Evolutionary conservation across 2,797 vertebrate genomes (phyloP).

Genomic region (Spondyliosoma cantharus): DNA sequence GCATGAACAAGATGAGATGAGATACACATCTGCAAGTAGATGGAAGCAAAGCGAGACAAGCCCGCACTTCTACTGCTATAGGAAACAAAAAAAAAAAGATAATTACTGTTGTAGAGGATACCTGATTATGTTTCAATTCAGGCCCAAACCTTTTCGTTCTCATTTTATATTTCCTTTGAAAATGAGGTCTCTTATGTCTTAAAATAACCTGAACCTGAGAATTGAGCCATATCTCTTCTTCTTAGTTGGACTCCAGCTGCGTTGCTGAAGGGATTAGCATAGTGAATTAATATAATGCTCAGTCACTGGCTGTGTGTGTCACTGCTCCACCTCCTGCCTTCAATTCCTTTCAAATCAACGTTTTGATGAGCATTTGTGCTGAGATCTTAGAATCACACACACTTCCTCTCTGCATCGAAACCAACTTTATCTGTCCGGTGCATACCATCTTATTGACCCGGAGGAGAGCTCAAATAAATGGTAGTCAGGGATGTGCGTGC

Average conservation of each 20-base stretch:
- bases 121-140: constrained; percentile 69
- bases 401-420: constrained; percentile 5
- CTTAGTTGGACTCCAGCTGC: constrained; percentile 65
- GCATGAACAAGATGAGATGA: constrained; percentile 35
- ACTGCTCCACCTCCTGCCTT: constrained; percentile 42
- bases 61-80: constrained; percentile 41
- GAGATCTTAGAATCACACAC: constrained; percentile 18
- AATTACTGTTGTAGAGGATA: constrained; percentile 64
- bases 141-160: constrained; percentile 48
- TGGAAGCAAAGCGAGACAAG: constrained; percentile 44
- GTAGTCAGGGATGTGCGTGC: neutral
- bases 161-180: constrained; percentile 65
- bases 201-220: constrained; percentile 73
- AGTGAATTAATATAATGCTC: constrained; percentile 54
- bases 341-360: constrained; percentile 47
- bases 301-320: constrained; percentile 39
- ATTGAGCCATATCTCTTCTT: constrained; percentile 40
- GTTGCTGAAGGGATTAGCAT: constrained; percentile 63
- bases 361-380: constrained; percentile 54
- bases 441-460: constrained; percentile 61
- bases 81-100: constrained; percentile 54
- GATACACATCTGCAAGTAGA: constrained; percentile 29
- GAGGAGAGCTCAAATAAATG: constrained; percentile 14
- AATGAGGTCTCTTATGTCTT: constrained; percentile 65
- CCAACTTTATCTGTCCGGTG: constrained; percentile 27